Conservation (phyloP, 2,888 invertebrate species). For the Taphrorychus bicolor region DNA sequence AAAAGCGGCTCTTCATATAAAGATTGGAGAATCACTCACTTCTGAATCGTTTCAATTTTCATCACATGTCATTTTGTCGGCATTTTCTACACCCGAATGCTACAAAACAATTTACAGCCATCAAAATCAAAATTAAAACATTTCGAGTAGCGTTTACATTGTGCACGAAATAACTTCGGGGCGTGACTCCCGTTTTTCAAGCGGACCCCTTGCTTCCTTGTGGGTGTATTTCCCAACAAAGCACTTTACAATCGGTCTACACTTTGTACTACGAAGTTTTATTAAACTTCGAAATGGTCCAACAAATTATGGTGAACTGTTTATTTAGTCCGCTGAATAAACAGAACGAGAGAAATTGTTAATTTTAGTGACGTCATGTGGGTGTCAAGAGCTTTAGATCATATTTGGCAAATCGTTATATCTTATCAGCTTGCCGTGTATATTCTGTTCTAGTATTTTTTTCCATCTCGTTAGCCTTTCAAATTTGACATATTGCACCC, state of each 20-base stretch:
- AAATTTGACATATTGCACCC: too few relatives aligned
- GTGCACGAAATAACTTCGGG: background rate
- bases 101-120: background rate
- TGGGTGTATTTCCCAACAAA: conserved; percentile 11
- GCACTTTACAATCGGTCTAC: conserved; percentile 10
- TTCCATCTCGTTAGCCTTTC: too few relatives aligned
- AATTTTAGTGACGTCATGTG: too few relatives aligned
- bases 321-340: conserved; percentile 10
- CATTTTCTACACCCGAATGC: background rate
- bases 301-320: conserved; percentile 18
- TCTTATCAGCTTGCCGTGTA: too few relatives aligned
- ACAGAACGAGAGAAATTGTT: too few relatives aligned
- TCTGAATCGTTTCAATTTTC: too few relatives aligned
- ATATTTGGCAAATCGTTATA: too few relatives aligned
- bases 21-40: too few relatives aligned
- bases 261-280: conserved; percentile 18
- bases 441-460: too few relatives aligned
- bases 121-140: background rate
- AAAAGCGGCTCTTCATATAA: too few relatives aligned
- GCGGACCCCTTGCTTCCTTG: background rate
- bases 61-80: too few relatives aligned
- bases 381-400: too few relatives aligned
- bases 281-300: conserved; percentile 16
- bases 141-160: background rate
- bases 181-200: background rate